A percentile compares a stretch with the other conserved stretches of the same genome.
phyloP scores from a whole-genome alignment of 2,888 invertebrate species.

The Cheilosia impressa region DNA sequence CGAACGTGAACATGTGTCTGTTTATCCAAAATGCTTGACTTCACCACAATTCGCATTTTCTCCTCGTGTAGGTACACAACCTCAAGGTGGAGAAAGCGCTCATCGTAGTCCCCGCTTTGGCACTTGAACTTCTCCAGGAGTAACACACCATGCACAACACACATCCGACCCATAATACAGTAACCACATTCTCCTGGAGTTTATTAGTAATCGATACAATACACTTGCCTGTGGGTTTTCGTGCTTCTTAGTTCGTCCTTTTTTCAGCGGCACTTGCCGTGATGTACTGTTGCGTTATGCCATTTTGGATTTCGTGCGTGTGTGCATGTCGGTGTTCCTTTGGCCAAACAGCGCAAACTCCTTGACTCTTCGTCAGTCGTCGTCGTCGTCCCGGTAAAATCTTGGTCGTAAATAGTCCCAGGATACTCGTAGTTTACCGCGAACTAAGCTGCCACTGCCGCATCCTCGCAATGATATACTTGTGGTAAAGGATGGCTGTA shows the following conservation, averaged over 20 bases:
- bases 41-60: conserved; percentile 60
- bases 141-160: conserved; percentile 37
- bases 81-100: conserved; percentile 60
- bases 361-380: conserved; percentile 15
- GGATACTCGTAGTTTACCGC: conserved; percentile 49
- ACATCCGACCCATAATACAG: conserved; percentile 41
- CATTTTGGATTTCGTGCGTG: conserved; percentile 66
- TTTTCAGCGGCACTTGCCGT: conserved; percentile 14
- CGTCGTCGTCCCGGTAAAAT: conserved; percentile 24
- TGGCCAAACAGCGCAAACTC: conserved; percentile 63
- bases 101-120: conserved; percentile 43
- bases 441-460: conserved; percentile 52
- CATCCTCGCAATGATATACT: conserved; percentile 38
- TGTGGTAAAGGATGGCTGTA: conserved; percentile 45
- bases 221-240: conserved; percentile 60
- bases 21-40: conserved; percentile 49
- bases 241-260: conserved; percentile 49
- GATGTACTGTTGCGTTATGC: conserved; percentile 46
- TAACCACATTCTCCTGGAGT: conserved; percentile 69
- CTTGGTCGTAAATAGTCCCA: conserved; percentile 62
- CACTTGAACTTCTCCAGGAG: conserved; percentile 50
- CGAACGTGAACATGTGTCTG: conserved; percentile 40
- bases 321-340: conserved; percentile 21
- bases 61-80: conserved; percentile 29
- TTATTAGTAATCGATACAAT: conserved; percentile 74